Evolutionary conservation across 2,113 vertebrate genomes (phyloP).

Genomic region (Echinops telfairi): DNA sequence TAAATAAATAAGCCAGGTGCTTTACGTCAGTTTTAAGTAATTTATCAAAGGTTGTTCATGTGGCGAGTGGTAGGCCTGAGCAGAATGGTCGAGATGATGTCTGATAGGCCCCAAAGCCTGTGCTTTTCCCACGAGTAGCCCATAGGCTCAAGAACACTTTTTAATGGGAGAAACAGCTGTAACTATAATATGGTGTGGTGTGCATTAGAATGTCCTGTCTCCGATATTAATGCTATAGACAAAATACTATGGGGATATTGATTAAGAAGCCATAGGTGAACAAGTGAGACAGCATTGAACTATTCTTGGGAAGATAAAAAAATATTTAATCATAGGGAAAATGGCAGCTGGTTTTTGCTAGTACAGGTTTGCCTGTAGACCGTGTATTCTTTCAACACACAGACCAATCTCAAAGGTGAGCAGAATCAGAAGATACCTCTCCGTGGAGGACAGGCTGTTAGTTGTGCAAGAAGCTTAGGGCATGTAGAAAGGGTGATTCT

Average conservation of each 20-base stretch:
- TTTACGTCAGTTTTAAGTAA: neutral
- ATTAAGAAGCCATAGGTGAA: neutral
- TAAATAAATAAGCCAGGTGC: neutral
- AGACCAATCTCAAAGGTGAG: neutral
- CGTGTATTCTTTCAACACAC: neutral
- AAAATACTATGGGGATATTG: neutral
- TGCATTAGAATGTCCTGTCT: neutral
- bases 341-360: neutral
- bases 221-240: neutral
- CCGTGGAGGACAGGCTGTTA: accelerated
- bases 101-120: neutral
- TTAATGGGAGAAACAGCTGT: neutral
- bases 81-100: neutral
- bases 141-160: neutral
- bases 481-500: neutral
- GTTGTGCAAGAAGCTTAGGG: neutral
- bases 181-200: neutral
- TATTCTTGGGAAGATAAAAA: neutral
- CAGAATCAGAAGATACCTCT: accelerated
- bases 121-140: neutral
- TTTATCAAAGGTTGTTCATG: neutral
- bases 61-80: neutral
- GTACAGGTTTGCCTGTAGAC: neutral
- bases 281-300: neutral
- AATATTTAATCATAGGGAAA: too few relatives aligned